Evolutionary conservation across 2,113 vertebrate species (phyloP), one percentile per base, ranked within the genome.

Genomic region (Alethe diademata): DNA sequence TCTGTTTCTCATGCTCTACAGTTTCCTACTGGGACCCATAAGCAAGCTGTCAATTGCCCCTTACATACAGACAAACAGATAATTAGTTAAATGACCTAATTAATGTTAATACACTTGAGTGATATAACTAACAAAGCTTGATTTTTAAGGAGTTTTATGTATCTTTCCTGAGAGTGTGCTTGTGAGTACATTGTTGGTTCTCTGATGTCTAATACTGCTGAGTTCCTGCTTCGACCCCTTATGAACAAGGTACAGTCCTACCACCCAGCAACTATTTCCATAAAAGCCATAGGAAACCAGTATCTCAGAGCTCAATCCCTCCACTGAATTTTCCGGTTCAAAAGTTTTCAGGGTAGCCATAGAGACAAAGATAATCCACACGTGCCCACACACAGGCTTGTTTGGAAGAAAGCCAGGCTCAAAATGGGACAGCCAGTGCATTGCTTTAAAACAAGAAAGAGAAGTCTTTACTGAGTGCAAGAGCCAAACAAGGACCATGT

Each of bases 351-450:
- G 64, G 64, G 96, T 97, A 95, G 83, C 92, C 95, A 97, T 96
- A 95, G 96, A 92, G 95, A 96, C 95, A 80, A 86, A 95, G 92
- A 96, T 96, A 97, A 95, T 96, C 92, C 92, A 94, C 96, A 96
- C 95, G 92, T 96, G 96, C 95, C 96, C 92, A 91, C 95, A 94
- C 92, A 95, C 92, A 97, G 82, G 79, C 88, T 96, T 2, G 0
- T 36, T 5, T 96, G 96, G 95, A 94, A 92, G 79, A 66, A 83
- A 86, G 92, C 96, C 96, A 95, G 75, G 35, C 72, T 88, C 92
- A 93, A 94, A 95, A 78, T 40, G 92, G 92, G 95, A 95, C 86
- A 93, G 91, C 42, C 85, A 69, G 71, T 43, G 76, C 35, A 11
- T 7, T 80, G 71, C 75, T 93, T 90, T 92, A 73, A 80, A 91